Evolutionary conservation across 2,888 invertebrate species (phyloP).

Genomic region (Germaria angustata): DNA sequence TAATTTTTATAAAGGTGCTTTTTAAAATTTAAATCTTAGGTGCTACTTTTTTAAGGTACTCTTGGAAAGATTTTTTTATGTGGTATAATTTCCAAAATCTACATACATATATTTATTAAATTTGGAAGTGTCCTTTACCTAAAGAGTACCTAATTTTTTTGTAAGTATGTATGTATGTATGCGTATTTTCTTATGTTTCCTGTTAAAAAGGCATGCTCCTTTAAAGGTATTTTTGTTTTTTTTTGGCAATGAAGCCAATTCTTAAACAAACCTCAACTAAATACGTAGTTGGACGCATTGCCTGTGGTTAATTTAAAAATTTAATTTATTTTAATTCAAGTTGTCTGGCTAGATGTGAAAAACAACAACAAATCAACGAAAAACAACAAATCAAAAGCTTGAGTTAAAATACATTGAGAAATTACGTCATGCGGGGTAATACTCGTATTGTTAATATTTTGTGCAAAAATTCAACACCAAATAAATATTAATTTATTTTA

Average conservation of each 20-base stretch:
- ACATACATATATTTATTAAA: too few relatives aligned
- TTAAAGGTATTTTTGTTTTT: background rate
- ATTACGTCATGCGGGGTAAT: constrained; percentile 58
- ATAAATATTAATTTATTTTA: background rate
- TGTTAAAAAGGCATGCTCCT: too few relatives aligned
- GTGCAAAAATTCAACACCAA: constrained; percentile 38
- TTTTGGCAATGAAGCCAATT: too few relatives aligned
- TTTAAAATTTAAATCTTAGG: too few relatives aligned
- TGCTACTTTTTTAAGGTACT: too few relatives aligned
- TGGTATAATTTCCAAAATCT: too few relatives aligned
- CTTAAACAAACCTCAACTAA: background rate
- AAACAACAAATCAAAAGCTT: constrained; percentile 23
- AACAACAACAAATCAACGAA: constrained; percentile 16
- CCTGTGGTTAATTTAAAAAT: background rate
- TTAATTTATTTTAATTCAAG: constrained; percentile 15
- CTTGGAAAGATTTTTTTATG: too few relatives aligned
- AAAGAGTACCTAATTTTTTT: too few relatives aligned
- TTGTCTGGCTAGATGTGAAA: background rate
- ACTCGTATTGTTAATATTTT: background rate
- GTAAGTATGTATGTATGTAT: too few relatives aligned
- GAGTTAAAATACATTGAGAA: constrained; percentile 51
- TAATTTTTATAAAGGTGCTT: too few relatives aligned
- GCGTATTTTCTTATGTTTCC: too few relatives aligned
- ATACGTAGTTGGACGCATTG: background rate
- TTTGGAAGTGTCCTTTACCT: too few relatives aligned